These are phyloP conservation scores for Sebastes diploproa DNA, from an alignment of 2,797 vertebrate species.

Conservation along the genomic window DNA sequence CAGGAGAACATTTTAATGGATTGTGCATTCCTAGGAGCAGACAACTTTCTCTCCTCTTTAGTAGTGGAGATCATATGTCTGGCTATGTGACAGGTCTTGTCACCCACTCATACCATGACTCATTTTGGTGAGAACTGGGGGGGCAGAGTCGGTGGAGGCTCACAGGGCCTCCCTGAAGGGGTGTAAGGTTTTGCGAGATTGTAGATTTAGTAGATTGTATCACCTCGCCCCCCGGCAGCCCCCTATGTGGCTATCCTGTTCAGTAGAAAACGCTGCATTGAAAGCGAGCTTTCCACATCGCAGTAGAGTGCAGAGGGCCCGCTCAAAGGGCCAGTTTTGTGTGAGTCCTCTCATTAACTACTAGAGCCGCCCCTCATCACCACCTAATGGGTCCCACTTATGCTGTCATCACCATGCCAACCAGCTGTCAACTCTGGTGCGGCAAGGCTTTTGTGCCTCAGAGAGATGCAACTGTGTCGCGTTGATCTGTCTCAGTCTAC, in stretches of 20 bases:
- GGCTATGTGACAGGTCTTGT: slow-evolving; percentile 48
- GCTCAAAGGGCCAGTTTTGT: slow-evolving; percentile 66
- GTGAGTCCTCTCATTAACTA: slow-evolving; percentile 73
- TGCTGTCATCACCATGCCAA: slow-evolving; percentile 82
- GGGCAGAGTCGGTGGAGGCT: slow-evolving; percentile 29
- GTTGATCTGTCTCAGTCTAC: slow-evolving; percentile 51
- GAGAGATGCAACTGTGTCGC: slow-evolving; percentile 56
- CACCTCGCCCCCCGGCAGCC: slow-evolving; percentile 56
- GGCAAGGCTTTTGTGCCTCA: slow-evolving; percentile 64
- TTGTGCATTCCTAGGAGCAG: slow-evolving; percentile 38
- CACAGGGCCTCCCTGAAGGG: slow-evolving; percentile 70
- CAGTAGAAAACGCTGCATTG: slow-evolving; percentile 53
- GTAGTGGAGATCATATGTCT: slow-evolving; percentile 49
- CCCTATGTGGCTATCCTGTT: slow-evolving; percentile 80
- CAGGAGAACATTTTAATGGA: slow-evolving; percentile 38
- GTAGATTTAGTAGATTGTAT: slow-evolving; percentile 65
- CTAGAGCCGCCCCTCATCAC: slow-evolving; percentile 62
- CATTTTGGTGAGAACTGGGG: slow-evolving; percentile 55
- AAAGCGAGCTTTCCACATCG: slow-evolving; percentile 48
- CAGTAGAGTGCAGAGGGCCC: slow-evolving; percentile 55
- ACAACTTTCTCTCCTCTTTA: slow-evolving; percentile 55
- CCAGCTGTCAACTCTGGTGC: slow-evolving; percentile 71
- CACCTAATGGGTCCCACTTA: slow-evolving; percentile 78
- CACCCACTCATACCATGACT: slow-evolving; percentile 60
- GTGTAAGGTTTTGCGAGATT: slow-evolving; percentile 78